Conservation (phyloP, 2,888 invertebrate species). For the Penaeus monodon region DNA sequence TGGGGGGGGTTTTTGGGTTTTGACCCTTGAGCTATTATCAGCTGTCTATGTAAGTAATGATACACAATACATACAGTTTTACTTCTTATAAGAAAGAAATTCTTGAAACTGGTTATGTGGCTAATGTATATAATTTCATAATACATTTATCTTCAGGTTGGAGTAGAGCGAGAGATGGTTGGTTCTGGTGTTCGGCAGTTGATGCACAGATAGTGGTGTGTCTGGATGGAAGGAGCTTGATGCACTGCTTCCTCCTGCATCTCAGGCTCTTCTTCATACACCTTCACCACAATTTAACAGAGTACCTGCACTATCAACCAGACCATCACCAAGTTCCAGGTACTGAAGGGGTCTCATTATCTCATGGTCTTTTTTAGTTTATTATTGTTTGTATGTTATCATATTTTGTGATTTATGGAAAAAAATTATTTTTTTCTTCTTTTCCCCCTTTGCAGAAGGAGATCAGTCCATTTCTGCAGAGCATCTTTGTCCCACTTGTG, state of each 20-base stretch:
- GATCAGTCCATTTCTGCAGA: constrained; percentile 72
- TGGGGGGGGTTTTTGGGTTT: too few species aligned
- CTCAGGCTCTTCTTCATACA: constrained; percentile 71
- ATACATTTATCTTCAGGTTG: constrained; percentile 44
- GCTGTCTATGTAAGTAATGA: constrained; percentile 70
- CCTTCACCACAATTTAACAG: constrained; percentile 69
- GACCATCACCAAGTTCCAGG: constrained; percentile 75
- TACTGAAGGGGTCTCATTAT: constrained; percentile 59
- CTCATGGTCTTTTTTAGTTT: neutral
- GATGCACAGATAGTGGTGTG: constrained; percentile 75
- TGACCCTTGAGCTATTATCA: too few species aligned
- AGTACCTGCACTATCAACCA: constrained; percentile 75
- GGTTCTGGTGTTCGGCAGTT: constrained; percentile 73
- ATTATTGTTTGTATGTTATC: too few species aligned
- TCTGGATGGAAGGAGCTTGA: constrained; percentile 72
- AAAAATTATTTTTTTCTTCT: too few species aligned
- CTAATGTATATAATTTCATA: neutral
- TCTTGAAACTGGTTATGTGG: neutral
- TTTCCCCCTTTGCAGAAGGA: constrained; percentile 69
- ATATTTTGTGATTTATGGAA: too few species aligned
- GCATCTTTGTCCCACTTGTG: constrained; percentile 73
- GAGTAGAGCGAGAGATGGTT: constrained; percentile 60
- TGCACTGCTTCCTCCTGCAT: constrained; percentile 73
- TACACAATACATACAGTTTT: neutral
- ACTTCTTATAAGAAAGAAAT: neutral